A percentile compares a stretch with the other conserved stretches of the same genome.
Evolutionary conservation across 2,888 invertebrate genomes (phyloP).

Genomic region (Drosophila pseudotakahashii): DNA sequence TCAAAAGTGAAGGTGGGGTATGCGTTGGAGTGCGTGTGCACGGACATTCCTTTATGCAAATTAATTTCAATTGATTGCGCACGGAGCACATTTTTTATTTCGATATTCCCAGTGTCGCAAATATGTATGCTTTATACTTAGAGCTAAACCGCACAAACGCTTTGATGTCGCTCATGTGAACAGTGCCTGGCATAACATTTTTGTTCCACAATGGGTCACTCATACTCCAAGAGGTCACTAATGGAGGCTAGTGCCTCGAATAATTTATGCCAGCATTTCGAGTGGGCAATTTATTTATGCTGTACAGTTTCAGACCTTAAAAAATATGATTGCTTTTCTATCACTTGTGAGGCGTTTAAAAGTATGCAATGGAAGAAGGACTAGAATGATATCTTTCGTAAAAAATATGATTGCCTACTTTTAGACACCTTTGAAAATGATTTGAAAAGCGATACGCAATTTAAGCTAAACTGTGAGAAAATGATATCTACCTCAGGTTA

Average conservation of each 20-base stretch:
- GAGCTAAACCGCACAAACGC: constrained; percentile 63
- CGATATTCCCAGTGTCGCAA: constrained; percentile 73
- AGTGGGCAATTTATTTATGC: neutral
- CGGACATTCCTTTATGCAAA: constrained; percentile 79
- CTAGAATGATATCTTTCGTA: too few relatives aligned
- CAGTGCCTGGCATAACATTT: constrained; percentile 62
- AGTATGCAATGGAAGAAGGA: too few relatives aligned
- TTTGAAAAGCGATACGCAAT: neutral
- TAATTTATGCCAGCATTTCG: neutral
- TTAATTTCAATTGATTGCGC: constrained; percentile 80
- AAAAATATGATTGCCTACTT: neutral
- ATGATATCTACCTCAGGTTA: neutral
- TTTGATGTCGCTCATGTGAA: constrained; percentile 75
- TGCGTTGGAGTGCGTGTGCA: constrained; percentile 47
- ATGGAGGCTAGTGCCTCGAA: neutral
- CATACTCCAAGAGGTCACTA: too few relatives aligned
- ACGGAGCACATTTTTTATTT: constrained; percentile 62
- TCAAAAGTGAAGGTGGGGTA: neutral
- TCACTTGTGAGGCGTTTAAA: too few relatives aligned
- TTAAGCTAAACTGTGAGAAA: neutral
- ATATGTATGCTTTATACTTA: constrained; percentile 58
- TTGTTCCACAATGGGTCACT: constrained; percentile 30
- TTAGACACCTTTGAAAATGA: neutral
- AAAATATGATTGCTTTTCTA: too few relatives aligned
- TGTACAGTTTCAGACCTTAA: neutral